Evolutionary conservation across 2,797 vertebrate species (phyloP).

Genomic region (Euthynnus affinis): DNA sequence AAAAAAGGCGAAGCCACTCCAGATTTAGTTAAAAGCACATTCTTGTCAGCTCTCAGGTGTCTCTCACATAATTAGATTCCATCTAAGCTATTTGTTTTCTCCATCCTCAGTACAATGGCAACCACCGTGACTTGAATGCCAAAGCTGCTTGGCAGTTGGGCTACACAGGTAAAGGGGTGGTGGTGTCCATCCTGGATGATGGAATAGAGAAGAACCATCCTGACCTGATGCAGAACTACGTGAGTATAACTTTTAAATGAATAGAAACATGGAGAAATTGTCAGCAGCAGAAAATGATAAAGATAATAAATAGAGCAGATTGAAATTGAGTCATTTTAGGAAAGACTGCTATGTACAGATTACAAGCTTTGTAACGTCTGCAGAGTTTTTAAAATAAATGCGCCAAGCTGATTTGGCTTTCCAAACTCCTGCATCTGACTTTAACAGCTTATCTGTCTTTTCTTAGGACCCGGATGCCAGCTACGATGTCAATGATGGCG

Average conservation of each 20-base stretch:
- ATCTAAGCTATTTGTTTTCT: conserved; percentile 61
- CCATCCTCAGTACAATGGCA: conserved; percentile 87
- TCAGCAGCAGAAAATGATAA: background rate
- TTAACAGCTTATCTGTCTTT: conserved; percentile 31
- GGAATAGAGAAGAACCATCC: conserved; percentile 99
- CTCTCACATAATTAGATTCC: conserved; percentile 47
- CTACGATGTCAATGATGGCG: conserved; percentile 97
- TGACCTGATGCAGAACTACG: conserved; percentile 88
- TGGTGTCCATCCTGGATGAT: conserved; percentile 98
- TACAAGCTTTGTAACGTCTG: background rate
- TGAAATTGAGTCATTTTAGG: background rate
- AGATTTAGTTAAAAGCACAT: conserved; percentile 31
- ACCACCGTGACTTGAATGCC: conserved; percentile 94
- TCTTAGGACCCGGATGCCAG: conserved; percentile 92
- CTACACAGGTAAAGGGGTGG: conserved; percentile 94
- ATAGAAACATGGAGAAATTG: background rate
- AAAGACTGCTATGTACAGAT: background rate
- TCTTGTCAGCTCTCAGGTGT: conserved; percentile 34
- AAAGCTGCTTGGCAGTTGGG: conserved; percentile 95
- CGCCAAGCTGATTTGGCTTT: background rate
- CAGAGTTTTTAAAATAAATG: background rate
- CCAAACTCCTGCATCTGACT: background rate
- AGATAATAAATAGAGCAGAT: conserved; percentile 15
- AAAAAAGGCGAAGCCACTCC: background rate
- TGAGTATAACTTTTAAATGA: conserved; percentile 64